phyloP scores from a whole-genome alignment of 2,888 invertebrate genomes.

The Stenodema calcarata region DNA sequence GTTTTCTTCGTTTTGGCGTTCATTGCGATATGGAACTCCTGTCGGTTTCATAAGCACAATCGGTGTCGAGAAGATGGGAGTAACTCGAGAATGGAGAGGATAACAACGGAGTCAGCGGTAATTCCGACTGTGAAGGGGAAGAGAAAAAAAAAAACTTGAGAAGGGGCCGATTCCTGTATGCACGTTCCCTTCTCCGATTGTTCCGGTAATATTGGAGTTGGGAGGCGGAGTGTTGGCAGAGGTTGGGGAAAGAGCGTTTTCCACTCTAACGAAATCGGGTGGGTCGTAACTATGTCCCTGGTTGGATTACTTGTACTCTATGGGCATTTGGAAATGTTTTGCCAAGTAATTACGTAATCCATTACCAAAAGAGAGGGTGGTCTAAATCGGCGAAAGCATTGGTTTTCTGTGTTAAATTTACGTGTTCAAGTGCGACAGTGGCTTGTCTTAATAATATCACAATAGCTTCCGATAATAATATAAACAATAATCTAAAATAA shows the following conservation, averaged over 20 bases:
- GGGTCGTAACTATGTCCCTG: background rate
- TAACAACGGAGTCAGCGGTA: background rate
- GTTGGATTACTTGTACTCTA: background rate
- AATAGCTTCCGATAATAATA: too few relatives aligned
- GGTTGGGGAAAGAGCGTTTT: background rate
- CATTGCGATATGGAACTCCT: background rate
- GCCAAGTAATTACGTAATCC: too few relatives aligned
- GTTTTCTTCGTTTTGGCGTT: background rate
- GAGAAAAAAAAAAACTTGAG: background rate
- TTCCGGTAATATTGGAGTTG: background rate
- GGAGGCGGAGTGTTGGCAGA: background rate
- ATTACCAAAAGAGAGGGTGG: too few relatives aligned
- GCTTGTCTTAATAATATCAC: too few relatives aligned
- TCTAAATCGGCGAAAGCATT: too few relatives aligned
- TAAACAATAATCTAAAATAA: too few relatives aligned
- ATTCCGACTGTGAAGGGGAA: background rate
- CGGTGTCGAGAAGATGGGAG: background rate
- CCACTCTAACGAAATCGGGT: background rate
- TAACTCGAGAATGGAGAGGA: background rate
- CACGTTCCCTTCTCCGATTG: background rate
- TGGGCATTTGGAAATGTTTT: background rate
- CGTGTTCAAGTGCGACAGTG: too few relatives aligned
- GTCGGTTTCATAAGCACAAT: constrained; percentile 19
- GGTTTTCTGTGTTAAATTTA: too few relatives aligned
- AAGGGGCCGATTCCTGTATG: background rate